Percentiles rank a stretch among this genome's conserved stretches.
phyloP scores from a whole-genome alignment of 2,113 vertebrate genomes.

The Anseranas semipalmata region DNA sequence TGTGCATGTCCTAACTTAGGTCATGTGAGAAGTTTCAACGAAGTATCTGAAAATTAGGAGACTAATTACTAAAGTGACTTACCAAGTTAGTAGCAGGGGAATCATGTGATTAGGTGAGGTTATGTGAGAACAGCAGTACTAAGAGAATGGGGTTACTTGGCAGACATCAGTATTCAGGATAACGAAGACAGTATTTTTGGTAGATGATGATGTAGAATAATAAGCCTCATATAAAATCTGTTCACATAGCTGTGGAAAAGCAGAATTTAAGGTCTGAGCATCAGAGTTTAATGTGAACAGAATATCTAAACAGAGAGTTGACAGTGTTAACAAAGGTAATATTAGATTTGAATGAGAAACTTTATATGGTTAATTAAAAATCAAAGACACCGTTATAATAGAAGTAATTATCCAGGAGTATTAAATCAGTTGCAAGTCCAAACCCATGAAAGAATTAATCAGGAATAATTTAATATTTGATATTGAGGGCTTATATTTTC shows the following conservation, averaged over 20 bases:
- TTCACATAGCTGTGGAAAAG: not conserved
- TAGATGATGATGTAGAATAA: not conserved
- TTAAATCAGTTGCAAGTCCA: constrained; percentile 57
- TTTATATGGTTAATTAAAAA: constrained; percentile 67
- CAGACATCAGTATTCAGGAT: not conserved
- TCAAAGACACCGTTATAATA: constrained; percentile 49
- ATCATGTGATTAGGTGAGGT: not conserved
- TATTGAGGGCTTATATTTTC: constrained; percentile 62
- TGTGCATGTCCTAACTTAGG: not conserved
- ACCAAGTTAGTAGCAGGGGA: not conserved
- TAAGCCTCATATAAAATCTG: not conserved
- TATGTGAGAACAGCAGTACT: not conserved
- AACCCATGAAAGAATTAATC: constrained; percentile 73
- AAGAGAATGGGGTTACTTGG: not conserved
- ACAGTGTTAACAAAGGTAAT: constrained; percentile 44
- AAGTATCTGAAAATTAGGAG: not conserved
- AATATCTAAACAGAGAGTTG: constrained; percentile 49
- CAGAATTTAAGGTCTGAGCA: not conserved
- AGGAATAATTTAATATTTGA: constrained; percentile 73
- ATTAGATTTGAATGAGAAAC: constrained; percentile 39
- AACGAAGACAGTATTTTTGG: not conserved
- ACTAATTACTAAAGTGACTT: not conserved
- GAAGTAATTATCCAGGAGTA: constrained; percentile 67
- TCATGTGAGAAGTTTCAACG: not conserved
- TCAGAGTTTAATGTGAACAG: not conserved